Conservation (phyloP, 2,797 vertebrate species). For the Gadopsis marmoratus region DNA sequence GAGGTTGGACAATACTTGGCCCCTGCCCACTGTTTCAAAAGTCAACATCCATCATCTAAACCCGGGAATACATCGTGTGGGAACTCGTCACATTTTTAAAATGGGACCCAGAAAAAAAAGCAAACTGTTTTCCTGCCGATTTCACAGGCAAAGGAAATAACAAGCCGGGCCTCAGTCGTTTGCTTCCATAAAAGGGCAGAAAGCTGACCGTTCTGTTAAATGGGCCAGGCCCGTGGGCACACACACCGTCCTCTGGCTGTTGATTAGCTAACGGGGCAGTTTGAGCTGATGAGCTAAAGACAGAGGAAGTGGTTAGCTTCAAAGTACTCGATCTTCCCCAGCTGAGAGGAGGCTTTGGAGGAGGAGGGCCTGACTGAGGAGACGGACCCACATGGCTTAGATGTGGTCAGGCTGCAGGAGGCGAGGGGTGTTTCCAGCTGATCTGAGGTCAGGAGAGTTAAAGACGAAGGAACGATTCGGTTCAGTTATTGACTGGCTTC, state of each 20-base stretch:
- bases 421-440: slow-evolving; percentile 12
- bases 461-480: background rate
- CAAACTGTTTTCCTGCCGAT: slow-evolving; percentile 67
- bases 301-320: slow-evolving; percentile 47
- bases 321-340: background rate
- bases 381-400: background rate
- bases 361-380: background rate
- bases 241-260: slow-evolving; percentile 4
- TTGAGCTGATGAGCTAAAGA: slow-evolving; percentile 27
- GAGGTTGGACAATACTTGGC: slow-evolving; percentile 8
- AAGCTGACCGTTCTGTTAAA: slow-evolving; percentile 52
- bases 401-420: background rate
- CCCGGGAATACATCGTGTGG: slow-evolving; percentile 23
- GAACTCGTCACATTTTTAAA: slow-evolving; percentile 30
- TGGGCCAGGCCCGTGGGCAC: slow-evolving; percentile 15
- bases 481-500: slow-evolving; percentile 3
- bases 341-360: background rate
- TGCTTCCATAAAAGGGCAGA: slow-evolving; percentile 86
- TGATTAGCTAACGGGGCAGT: background rate
- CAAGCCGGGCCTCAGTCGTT: slow-evolving; percentile 47
- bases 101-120: slow-evolving; percentile 43
- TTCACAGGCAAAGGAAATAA: slow-evolving; percentile 78
- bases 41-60: slow-evolving; percentile 45
- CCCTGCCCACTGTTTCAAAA: slow-evolving; percentile 35
- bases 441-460: background rate